Conservation (phyloP, 2,888 invertebrate genomes). For the Coleophora deauratella region DNA sequence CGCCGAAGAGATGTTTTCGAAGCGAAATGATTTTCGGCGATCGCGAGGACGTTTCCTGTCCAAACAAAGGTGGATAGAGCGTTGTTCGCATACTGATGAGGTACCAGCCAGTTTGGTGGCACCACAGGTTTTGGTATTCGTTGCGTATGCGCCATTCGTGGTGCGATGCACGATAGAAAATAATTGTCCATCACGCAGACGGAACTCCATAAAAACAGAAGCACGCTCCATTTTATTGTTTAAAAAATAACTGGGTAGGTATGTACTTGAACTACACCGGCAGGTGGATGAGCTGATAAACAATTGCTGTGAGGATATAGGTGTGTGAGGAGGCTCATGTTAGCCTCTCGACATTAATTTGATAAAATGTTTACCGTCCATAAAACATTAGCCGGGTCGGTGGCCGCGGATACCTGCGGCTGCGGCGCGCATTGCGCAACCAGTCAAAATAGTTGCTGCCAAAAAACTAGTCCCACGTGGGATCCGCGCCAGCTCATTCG, state of each 20-base stretch:
- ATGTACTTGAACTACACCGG: background rate
- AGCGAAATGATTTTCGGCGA: conserved; percentile 56
- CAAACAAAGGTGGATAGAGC: conserved; percentile 62
- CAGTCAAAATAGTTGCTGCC: conserved; percentile 52
- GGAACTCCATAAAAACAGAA: conserved; percentile 51
- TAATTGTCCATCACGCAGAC: conserved; percentile 57
- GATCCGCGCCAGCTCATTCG: conserved; percentile 30
- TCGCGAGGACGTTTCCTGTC: conserved; percentile 63
- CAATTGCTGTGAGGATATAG: conserved; percentile 1
- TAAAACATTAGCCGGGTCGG: conserved; percentile 44
- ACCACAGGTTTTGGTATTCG: conserved; percentile 44
- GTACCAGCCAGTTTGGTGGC: conserved; percentile 13
- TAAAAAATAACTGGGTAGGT: conserved; percentile 1
- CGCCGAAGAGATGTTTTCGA: conserved; percentile 46
- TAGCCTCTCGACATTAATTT: conserved; percentile 44
- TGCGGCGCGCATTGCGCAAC: conserved; percentile 53
- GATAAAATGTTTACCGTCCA: conserved; percentile 58
- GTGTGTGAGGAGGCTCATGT: conserved; percentile 25
- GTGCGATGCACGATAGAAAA: conserved; percentile 51
- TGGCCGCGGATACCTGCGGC: conserved; percentile 37
- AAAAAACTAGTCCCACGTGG: conserved; percentile 65
- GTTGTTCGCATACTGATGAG: conserved; percentile 59
- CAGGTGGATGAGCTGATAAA: background rate
- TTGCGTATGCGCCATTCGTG: conserved; percentile 32
- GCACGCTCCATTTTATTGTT: conserved; percentile 17